These are phyloP conservation scores for Zootermopsis nevadensis DNA, from an alignment of 2,888 invertebrate genomes.

Conservation along the genomic window DNA sequence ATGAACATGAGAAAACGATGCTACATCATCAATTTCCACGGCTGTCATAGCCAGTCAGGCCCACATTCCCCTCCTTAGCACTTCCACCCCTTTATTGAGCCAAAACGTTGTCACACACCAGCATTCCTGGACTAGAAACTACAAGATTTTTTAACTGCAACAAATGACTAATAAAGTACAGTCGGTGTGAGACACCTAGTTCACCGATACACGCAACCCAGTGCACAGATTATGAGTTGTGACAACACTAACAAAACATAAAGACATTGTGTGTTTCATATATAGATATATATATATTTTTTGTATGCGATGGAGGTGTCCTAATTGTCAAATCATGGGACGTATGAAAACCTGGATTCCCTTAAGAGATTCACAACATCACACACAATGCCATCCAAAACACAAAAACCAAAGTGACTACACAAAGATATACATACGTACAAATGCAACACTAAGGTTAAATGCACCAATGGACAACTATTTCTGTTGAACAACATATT, in stretches of 20 bases:
- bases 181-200: constrained; percentile 47
- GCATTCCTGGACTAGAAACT: constrained; percentile 43
- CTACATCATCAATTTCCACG: not conserved
- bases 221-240: constrained; percentile 45
- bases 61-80: constrained; percentile 7
- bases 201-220: constrained; percentile 43
- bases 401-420: constrained; percentile 47
- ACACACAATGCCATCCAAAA: constrained; percentile 50
- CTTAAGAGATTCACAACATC: constrained; percentile 28
- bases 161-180: constrained; percentile 53
- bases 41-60: not conserved
- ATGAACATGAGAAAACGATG: not conserved
- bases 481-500: constrained; percentile 36
- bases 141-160: constrained; percentile 50
- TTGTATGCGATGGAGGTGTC: not conserved
- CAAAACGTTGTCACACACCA: constrained; percentile 21
- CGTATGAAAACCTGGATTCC: constrained; percentile 2
- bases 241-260: constrained; percentile 47
- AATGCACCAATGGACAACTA: constrained; percentile 48
- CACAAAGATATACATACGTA: constrained; percentile 49
- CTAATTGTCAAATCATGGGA: constrained; percentile 32
- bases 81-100: not conserved
- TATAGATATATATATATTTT: constrained; percentile 31
- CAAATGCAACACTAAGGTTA: constrained; percentile 51
- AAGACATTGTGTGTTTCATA: constrained; percentile 46